Conservation (phyloP, 1,140 invertebrate genomes). For the Zaprionus davidi region DNA sequence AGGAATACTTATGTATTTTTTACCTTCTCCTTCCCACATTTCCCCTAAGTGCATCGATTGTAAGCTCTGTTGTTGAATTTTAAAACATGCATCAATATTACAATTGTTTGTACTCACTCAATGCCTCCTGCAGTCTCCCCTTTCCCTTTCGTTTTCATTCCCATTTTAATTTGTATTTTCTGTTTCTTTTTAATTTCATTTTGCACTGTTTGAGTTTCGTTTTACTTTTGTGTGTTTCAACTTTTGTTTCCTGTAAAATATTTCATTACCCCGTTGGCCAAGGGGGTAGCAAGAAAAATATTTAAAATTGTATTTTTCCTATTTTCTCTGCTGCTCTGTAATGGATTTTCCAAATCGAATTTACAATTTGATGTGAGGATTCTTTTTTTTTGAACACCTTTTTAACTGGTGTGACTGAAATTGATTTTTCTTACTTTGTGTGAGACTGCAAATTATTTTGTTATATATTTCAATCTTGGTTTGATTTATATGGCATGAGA, state of each 20-base stretch:
- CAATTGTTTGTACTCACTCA: neutral
- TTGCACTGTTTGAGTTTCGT: neutral
- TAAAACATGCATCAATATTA: neutral
- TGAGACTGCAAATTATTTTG: neutral
- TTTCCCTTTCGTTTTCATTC: neutral
- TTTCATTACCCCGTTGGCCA: neutral
- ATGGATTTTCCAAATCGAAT: constrained; percentile 7
- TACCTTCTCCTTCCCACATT: neutral
- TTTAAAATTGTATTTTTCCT: neutral
- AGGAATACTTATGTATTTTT: neutral
- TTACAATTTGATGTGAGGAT: neutral
- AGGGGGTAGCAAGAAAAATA: neutral
- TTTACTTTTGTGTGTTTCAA: neutral
- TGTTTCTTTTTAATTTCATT: constrained; percentile 6
- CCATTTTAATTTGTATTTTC: neutral
- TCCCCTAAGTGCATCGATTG: neutral
- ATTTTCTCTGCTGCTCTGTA: neutral
- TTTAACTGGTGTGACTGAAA: neutral
- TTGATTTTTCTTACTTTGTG: neutral
- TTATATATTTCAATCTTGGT: neutral
- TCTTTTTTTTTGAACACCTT: neutral
- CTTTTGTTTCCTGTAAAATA: constrained; percentile 4
- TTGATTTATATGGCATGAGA: neutral
- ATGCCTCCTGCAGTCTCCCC: neutral
- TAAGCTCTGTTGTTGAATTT: neutral